Conservation (phyloP, 2,888 invertebrate genomes). For the Merodon equestris region DNA sequence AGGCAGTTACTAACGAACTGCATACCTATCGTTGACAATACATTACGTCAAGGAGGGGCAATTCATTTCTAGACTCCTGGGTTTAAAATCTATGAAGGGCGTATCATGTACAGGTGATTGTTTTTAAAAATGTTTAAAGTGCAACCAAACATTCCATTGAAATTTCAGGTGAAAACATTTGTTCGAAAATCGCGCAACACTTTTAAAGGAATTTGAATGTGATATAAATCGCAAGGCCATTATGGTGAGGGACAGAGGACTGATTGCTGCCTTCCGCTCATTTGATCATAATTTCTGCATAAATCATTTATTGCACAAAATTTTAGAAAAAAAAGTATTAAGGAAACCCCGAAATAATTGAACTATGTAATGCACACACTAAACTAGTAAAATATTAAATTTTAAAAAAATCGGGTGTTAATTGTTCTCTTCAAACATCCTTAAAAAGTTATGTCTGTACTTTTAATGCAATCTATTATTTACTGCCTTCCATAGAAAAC, state of each 20-base stretch:
- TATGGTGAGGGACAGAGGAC: slow-evolving; percentile 36
- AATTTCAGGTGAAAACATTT: slow-evolving; percentile 49
- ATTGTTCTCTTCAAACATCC: no score
- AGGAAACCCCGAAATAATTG: slow-evolving; percentile 27
- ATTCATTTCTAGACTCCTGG: slow-evolving; percentile 55
- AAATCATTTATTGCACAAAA: slow-evolving; percentile 41
- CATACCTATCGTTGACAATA: slow-evolving; percentile 56
- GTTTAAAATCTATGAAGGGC: no score
- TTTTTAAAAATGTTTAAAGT: slow-evolving; percentile 35
- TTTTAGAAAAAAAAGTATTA: slow-evolving; percentile 31
- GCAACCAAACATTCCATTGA: slow-evolving; percentile 25
- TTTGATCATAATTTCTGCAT: slow-evolving; percentile 29
- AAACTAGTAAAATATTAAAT: slow-evolving; percentile 37
- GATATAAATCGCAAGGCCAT: slow-evolving; percentile 23
- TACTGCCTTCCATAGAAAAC: slow-evolving; percentile 9
- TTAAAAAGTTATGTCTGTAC: slow-evolving; percentile 14
- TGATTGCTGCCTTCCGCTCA: slow-evolving; percentile 42
- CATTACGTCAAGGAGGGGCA: slow-evolving; percentile 56
- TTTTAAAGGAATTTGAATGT: slow-evolving; percentile 51
- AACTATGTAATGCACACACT: slow-evolving; percentile 19
- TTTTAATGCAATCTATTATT: slow-evolving; percentile 10
- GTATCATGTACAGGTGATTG: no score
- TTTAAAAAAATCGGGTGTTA: slow-evolving; percentile 34
- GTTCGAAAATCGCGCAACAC: slow-evolving; percentile 41
- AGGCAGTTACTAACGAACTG: slow-evolving; percentile 48